phyloP scores from a whole-genome alignment of 2,797 vertebrate genomes.

The Thalassophryne amazonica region DNA sequence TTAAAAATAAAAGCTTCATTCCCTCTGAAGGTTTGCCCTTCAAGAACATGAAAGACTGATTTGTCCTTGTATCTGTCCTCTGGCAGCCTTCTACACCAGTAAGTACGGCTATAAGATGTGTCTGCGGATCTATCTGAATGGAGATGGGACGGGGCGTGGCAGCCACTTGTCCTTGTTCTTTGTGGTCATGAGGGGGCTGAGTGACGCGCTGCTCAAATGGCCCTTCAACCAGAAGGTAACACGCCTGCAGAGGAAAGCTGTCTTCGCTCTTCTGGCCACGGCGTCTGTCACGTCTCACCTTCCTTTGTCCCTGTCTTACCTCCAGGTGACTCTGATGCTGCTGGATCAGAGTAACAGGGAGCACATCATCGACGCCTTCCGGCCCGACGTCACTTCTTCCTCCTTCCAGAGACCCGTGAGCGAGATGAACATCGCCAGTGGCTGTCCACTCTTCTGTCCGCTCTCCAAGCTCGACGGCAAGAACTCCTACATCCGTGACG shows the following conservation, averaged over 20 bases:
- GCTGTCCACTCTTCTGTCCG: slow-evolving; percentile 96
- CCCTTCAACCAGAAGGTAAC: slow-evolving; percentile 97
- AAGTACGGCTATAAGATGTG: slow-evolving; percentile 99
- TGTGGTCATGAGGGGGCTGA: slow-evolving; percentile 95
- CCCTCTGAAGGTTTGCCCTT: neutral
- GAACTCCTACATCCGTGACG: slow-evolving; percentile 93
- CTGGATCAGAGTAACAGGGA: slow-evolving; percentile 97
- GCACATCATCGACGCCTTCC: slow-evolving; percentile 95
- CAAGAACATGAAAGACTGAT: no score
- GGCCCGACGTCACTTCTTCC: slow-evolving; percentile 90
- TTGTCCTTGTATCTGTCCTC: neutral
- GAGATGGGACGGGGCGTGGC: slow-evolving; percentile 92
- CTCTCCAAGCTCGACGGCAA: slow-evolving; percentile 91
- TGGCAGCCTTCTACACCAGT: slow-evolving; percentile 93
- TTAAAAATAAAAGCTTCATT: no score
- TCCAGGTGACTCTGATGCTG: slow-evolving; percentile 95
- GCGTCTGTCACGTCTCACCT: no score
- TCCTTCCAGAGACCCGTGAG: slow-evolving; percentile 95
- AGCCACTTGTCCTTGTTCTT: slow-evolving; percentile 96
- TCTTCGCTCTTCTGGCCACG: no score
- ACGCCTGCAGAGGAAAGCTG: neutral
- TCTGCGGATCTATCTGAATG: slow-evolving; percentile 92
- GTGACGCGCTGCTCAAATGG: slow-evolving; percentile 93
- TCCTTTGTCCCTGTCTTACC: neutral
- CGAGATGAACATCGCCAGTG: slow-evolving; percentile 98